Base-by-base conservation (phyloP, 2,113 vertebrate species). In the Sapayoa aenigma region DNA sequence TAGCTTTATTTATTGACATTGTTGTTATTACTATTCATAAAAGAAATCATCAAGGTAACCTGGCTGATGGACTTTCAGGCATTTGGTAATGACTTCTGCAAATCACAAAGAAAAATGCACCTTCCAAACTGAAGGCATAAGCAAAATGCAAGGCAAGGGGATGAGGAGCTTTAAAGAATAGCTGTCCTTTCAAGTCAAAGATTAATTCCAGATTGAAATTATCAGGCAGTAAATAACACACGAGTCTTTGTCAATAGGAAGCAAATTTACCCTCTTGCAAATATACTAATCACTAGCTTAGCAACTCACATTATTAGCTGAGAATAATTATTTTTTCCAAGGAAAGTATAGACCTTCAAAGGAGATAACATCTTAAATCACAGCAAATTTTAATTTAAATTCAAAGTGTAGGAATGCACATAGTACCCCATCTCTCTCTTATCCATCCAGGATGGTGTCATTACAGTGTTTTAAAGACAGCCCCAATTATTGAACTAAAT, bases 281-380 rank as follows among this genome's bases (percentile, higher is more conserved):
- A 94, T 97, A 79, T 19, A 52, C 89, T 96, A 95, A 97, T 97
- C 75, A 81, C 84, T 59, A 93, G 62, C 60, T 82, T 96, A 72
- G 85, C 37, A 22, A 86, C 46, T 77, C 66, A 11, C 53, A 58
- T 84, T 89, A 93, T 96, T 96, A 96, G 72, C 81, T 68, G 89
- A 87, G 87, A 95, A 96, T 96, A 97, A 97, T 97, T 96, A 91
- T 94, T 96, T 89, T 92, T 81, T 79, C 74, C 84, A 56, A 79
- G 89, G 85, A 93, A 97, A 96, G 35, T 9, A 41, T 3, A 96
- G 91, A 87, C 94, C 80, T 81, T 91, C 91, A 93, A 77, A 91
- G 42, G 39, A 71, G 92, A 89, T 58, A 73, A 44, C 39, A 59
- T 90, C 90, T 95, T 94, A 90, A 96, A 96, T 97, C 91, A 89